Conservation (phyloP, 2,888 invertebrate genomes). For the Ctenicera cuprea region DNA sequence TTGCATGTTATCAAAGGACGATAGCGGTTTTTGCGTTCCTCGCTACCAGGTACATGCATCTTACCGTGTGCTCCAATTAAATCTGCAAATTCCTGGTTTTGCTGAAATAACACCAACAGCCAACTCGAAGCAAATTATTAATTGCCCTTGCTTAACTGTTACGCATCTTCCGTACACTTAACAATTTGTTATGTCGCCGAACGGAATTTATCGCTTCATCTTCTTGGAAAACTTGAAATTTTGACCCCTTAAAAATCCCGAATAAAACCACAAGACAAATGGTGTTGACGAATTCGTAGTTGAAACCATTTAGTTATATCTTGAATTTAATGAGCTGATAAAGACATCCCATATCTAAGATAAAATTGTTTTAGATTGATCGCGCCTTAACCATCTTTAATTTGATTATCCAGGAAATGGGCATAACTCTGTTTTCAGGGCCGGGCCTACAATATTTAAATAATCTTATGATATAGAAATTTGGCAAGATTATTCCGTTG, state of each 20-base stretch:
- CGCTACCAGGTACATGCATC: constrained; percentile 5
- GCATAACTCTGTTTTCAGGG: neutral
- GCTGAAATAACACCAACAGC: constrained; percentile 10
- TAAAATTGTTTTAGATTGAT: constrained; percentile 24
- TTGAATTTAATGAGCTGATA: constrained; percentile 18
- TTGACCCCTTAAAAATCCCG: constrained; percentile 10
- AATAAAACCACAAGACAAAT: constrained; percentile 12
- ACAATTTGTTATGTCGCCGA: constrained; percentile 18
- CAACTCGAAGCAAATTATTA: constrained; percentile 13
- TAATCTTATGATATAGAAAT: too few species aligned
- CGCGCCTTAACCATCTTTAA: constrained; percentile 4
- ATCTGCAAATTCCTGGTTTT: constrained; percentile 1
- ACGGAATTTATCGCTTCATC: constrained; percentile 23
- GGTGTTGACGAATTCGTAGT: constrained; percentile 9
- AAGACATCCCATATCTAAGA: constrained; percentile 23
- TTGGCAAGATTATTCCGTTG: too few species aligned
- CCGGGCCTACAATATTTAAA: neutral
- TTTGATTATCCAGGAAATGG: constrained; percentile 25
- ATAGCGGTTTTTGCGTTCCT: constrained; percentile 13
- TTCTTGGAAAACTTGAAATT: constrained; percentile 20
- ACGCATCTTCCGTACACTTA: constrained; percentile 23
- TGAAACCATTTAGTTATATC: constrained; percentile 17
- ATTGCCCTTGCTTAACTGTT: constrained; percentile 11
- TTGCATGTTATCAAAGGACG: constrained; percentile 24
- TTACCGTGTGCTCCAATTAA: constrained; percentile 22